Percentiles rank a stretch among this genome's conserved stretches.
These are phyloP conservation scores for Phanerotoma sp. DNA, from an alignment of 2,888 invertebrate species.

Conservation along the genomic window DNA sequence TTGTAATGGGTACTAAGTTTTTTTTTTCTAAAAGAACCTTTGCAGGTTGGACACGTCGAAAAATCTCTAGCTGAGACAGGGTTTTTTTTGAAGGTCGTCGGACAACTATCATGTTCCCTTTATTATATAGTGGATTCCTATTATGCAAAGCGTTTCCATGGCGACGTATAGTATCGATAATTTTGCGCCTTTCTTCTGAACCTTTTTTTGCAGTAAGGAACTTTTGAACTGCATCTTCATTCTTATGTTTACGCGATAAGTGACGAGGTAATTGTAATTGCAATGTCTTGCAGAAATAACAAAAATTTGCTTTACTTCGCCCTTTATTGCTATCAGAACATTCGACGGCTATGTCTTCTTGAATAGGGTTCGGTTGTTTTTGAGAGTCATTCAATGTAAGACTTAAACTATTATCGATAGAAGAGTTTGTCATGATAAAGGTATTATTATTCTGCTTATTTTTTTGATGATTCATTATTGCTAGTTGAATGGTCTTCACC, in stretches of 20 bases:
- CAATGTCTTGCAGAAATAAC: constrained; percentile 32
- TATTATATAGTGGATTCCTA: constrained; percentile 5
- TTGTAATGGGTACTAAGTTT: constrained; percentile 12
- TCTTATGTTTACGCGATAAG: constrained; percentile 2
- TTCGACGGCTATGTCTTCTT: no score
- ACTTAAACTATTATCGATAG: no score
- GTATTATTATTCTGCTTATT: no score
- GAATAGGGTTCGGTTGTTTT: no score
- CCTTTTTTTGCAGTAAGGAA: constrained; percentile 5
- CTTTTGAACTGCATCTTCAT: constrained; percentile 14
- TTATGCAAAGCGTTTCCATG: constrained; percentile 16
- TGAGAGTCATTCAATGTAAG: no score
- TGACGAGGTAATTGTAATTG: constrained; percentile 19
- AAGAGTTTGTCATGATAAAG: no score
- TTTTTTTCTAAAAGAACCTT: constrained; percentile 12
- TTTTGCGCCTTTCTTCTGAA: constrained; percentile 11
- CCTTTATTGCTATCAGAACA: no score
- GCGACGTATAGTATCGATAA: constrained; percentile 20
- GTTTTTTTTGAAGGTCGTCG: constrained; percentile 16
- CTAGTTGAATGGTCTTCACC: no score
- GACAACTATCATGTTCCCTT: constrained; percentile 10
- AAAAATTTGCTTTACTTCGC: constrained; percentile 31
- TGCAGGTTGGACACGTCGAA: constrained; percentile 13
- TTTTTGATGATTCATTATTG: no score
- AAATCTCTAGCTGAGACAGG: constrained; percentile 9